These are phyloP conservation scores for Electrophaes corylata DNA, from an alignment of 2,888 invertebrate species.

Conservation along the genomic window DNA sequence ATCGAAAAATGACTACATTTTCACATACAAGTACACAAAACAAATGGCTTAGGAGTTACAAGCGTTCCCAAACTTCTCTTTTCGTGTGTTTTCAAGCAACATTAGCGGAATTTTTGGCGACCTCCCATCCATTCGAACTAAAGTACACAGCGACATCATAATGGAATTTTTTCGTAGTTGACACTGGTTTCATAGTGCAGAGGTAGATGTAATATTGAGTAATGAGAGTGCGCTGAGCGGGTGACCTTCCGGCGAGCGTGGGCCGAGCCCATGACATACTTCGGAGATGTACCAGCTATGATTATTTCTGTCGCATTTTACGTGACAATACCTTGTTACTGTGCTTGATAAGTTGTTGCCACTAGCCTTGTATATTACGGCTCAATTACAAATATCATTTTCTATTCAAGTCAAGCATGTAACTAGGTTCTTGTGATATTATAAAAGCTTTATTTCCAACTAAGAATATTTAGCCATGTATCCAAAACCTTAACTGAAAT, in stretches of 20 bases:
- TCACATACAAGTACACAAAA: too few relatives aligned
- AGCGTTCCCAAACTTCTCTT: not conserved
- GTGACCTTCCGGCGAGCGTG: constrained; percentile 76
- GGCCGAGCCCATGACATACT: constrained; percentile 82
- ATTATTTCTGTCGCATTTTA: constrained; percentile 76
- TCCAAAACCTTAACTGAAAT: not conserved
- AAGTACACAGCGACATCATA: constrained; percentile 13
- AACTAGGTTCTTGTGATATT: not conserved
- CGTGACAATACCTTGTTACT: constrained; percentile 43
- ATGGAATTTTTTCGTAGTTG: constrained; percentile 44
- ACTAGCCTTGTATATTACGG: constrained; percentile 29
- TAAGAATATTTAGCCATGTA: not conserved
- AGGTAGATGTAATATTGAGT: constrained; percentile 57
- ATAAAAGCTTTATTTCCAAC: too few relatives aligned
- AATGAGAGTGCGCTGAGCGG: constrained; percentile 63
- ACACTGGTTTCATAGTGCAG: constrained; percentile 48
- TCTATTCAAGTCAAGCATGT: not conserved
- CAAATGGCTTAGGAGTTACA: not conserved
- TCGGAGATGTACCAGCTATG: constrained; percentile 66
- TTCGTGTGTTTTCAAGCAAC: constrained; percentile 1
- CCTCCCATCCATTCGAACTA: not conserved
- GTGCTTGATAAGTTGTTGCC: constrained; percentile 1
- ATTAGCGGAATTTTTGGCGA: constrained; percentile 5
- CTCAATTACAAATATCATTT: constrained; percentile 6
- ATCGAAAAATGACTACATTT: too few relatives aligned